Evolutionary conservation across 1,140 invertebrate species (phyloP).

Genomic region (Neelides sp.): DNA sequence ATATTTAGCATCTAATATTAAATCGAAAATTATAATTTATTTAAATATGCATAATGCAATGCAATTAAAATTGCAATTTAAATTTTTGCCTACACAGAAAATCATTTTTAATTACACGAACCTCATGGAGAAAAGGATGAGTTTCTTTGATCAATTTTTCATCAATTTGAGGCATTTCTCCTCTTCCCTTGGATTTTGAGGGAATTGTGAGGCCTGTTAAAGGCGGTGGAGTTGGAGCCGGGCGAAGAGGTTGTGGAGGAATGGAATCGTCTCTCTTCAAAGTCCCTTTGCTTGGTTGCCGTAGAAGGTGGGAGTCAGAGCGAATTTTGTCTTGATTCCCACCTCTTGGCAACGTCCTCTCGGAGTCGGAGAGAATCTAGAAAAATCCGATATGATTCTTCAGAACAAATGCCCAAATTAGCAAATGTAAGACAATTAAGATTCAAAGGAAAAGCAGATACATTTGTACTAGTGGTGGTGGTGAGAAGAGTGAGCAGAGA

Average conservation of each 20-base stretch:
- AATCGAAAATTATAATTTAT: no score
- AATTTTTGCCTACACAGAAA: no score
- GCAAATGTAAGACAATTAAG: not conserved
- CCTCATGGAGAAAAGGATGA: no score
- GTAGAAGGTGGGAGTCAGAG: conserved; percentile 36
- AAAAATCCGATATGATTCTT: not conserved
- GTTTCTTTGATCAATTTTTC: no score
- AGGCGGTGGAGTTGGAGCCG: conserved; percentile 39
- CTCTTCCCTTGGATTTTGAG: no score
- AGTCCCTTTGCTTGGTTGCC: conserved; percentile 28
- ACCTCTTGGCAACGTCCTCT: conserved; percentile 45
- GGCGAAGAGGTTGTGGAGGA: conserved; percentile 44
- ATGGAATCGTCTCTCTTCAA: conserved; percentile 28
- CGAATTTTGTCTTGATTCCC: conserved; percentile 41
- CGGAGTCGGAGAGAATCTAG: conserved; percentile 52
- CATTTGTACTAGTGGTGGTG: not conserved
- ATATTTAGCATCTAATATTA: no score
- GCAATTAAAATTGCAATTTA: no score
- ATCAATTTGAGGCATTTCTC: no score
- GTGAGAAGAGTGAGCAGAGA: not conserved
- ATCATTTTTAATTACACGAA: no score
- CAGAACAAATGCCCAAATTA: not conserved
- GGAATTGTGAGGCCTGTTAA: conserved; percentile 12
- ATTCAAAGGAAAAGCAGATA: not conserved
- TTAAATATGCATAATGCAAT: no score